Conservation (phyloP, 2,888 invertebrate species). For the Nasonovia ribisnigri region DNA sequence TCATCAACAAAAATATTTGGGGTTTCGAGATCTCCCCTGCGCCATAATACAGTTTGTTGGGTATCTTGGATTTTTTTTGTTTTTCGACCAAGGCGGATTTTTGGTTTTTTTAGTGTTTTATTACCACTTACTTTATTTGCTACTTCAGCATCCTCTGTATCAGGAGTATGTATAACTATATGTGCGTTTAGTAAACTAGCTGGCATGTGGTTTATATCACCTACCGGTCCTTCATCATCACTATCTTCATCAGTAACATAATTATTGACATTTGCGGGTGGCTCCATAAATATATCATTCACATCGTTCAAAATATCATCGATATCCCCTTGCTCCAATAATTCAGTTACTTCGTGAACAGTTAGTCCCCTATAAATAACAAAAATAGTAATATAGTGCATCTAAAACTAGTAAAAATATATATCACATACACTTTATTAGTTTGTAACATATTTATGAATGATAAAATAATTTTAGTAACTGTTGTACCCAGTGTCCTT, state of each 20-base stretch:
- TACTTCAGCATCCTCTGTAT: neutral
- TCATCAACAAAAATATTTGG: constrained; percentile 36
- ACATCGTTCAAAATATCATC: constrained; percentile 21
- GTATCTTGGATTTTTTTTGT: constrained; percentile 9
- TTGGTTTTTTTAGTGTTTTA: neutral
- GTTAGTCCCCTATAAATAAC: neutral
- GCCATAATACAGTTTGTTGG: constrained; percentile 44
- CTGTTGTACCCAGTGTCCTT: neutral
- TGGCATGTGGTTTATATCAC: constrained; percentile 24
- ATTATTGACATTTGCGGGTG: neutral
- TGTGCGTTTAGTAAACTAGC: constrained; percentile 17
- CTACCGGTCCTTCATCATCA: neutral
- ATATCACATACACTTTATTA: neutral
- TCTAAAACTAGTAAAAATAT: constrained; percentile 13
- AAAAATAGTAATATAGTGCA: neutral
- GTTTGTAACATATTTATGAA: neutral
- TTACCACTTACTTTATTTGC: constrained; percentile 6
- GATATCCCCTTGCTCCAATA: neutral
- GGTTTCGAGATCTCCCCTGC: constrained; percentile 22
- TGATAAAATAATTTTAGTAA: constrained; percentile 5
- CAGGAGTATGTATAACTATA: neutral
- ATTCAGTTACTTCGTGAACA: constrained; percentile 6
- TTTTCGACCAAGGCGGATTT: neutral
- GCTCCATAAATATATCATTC: constrained; percentile 5
- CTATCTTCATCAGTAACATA: neutral